Evolutionary conservation across 2,797 vertebrate species (phyloP).

Genomic region (Tympanoctomys barrerae): DNA sequence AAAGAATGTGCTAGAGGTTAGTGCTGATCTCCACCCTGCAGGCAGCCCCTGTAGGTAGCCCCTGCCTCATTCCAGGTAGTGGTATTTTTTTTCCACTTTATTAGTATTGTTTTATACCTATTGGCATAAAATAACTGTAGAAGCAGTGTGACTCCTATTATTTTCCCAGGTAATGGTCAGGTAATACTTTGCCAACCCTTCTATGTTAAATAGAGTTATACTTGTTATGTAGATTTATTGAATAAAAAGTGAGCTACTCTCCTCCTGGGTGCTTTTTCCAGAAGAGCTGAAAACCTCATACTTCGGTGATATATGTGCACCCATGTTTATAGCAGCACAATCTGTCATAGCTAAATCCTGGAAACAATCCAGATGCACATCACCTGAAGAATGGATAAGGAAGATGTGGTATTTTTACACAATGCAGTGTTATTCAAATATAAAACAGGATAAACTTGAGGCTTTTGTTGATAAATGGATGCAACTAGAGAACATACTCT

Average conservation of each 20-base stretch:
- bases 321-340: no score
- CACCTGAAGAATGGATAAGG: no score
- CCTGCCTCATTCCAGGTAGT: accelerated
- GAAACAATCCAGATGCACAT: no score
- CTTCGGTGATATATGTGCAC: no score
- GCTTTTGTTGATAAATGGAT: no score
- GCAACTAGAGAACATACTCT: no score
- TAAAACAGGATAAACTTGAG: no score
- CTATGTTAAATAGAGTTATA: background rate
- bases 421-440: no score
- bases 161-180: background rate
- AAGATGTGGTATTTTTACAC: no score
- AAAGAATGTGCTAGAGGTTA: background rate
- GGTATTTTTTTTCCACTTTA: background rate
- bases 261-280: no score
- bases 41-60: background rate
- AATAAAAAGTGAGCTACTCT: background rate
- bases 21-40: background rate
- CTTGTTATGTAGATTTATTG: background rate
- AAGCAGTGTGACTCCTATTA: background rate
- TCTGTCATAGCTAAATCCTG: no score
- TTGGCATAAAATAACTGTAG: background rate
- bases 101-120: background rate
- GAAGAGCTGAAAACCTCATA: no score
- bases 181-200: background rate